A percentile compares a stretch with the other conserved stretches of the same genome.
phyloP scores from a whole-genome alignment of 2,888 invertebrate species.

The Cordilura impudica region DNA sequence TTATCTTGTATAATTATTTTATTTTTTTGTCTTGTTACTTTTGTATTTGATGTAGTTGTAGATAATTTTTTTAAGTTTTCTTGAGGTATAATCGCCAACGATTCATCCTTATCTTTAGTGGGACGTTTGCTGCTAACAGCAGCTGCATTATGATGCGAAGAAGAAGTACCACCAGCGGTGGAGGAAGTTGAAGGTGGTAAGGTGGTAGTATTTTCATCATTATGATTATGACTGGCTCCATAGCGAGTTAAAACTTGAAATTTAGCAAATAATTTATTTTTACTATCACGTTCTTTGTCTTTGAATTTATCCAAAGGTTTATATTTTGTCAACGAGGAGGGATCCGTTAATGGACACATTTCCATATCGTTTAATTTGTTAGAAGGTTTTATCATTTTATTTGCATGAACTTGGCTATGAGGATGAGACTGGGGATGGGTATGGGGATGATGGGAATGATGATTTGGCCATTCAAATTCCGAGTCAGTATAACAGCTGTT shows the following conservation, averaged over 20 bases:
- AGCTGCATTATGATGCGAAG: neutral
- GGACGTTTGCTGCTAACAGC: slow-evolving; percentile 15
- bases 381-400: slow-evolving; percentile 65
- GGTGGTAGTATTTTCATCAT: slow-evolving; percentile 65
- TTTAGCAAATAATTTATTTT: slow-evolving; percentile 79
- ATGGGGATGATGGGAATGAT: slow-evolving; percentile 21
- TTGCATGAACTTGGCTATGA: slow-evolving; percentile 46
- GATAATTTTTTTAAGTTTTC: slow-evolving; percentile 84
- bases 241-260: slow-evolving; percentile 79
- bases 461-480: slow-evolving; percentile 67
- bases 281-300: slow-evolving; percentile 78
- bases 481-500: slow-evolving; percentile 69
- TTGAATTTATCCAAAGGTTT: slow-evolving; percentile 76
- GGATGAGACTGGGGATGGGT: neutral
- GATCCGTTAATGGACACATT: slow-evolving; percentile 70
- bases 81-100: slow-evolving; percentile 79
- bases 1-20: slow-evolving; percentile 86
- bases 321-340: slow-evolving; percentile 71
- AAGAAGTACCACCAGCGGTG: slow-evolving; percentile 11
- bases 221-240: slow-evolving; percentile 64
- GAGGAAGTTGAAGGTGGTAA: slow-evolving; percentile 40
- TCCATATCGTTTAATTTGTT: slow-evolving; percentile 71
- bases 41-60: slow-evolving; percentile 84
- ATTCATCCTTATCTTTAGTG: slow-evolving; percentile 52
- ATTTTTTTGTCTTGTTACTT: slow-evolving; percentile 89